Percentiles rank a stretch among this genome's conserved stretches.
Evolutionary conservation across 1,140 invertebrate genomes (phyloP).

Genomic region (Ostrea denselamellosa): DNA sequence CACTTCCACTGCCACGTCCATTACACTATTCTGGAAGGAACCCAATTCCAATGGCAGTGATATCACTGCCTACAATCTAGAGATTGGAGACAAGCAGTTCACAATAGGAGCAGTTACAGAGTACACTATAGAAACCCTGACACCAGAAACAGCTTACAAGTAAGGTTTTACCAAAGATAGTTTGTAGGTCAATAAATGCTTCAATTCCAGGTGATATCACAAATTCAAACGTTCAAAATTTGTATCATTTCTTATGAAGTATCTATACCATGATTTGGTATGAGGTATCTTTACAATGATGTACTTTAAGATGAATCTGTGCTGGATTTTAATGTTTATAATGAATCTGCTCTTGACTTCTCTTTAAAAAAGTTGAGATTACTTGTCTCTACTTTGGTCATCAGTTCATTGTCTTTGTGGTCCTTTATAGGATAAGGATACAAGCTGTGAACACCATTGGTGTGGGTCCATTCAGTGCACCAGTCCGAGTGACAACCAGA

Average conservation of each 20-base stretch:
- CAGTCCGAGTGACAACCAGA: conserved; percentile 85
- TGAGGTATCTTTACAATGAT: no score
- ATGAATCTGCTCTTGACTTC: no score
- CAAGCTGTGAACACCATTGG: conserved; percentile 90
- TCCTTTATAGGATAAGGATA: conserved; percentile 66
- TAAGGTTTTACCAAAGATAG: conserved; percentile 61
- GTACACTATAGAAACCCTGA: conserved; percentile 79
- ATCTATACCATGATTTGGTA: no score
- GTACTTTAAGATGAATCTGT: no score
- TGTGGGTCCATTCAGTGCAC: conserved; percentile 86
- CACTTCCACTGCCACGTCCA: conserved; percentile 83
- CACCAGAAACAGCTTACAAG: conserved; percentile 82
- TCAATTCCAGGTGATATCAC: no score
- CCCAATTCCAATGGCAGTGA: conserved; percentile 84
- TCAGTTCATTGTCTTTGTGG: background rate
- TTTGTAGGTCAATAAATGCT: no score
- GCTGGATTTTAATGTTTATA: no score
- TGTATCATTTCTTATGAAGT: no score
- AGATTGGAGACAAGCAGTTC: conserved; percentile 83
- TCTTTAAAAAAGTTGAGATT: no score
- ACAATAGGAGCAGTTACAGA: conserved; percentile 70
- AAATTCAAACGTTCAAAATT: no score
- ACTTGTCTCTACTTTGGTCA: no score
- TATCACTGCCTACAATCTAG: conserved; percentile 88
- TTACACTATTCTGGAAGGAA: conserved; percentile 86